These are phyloP conservation scores for Crenichthys baileyi DNA, from an alignment of 2,797 vertebrate genomes.

Conservation along the genomic window DNA sequence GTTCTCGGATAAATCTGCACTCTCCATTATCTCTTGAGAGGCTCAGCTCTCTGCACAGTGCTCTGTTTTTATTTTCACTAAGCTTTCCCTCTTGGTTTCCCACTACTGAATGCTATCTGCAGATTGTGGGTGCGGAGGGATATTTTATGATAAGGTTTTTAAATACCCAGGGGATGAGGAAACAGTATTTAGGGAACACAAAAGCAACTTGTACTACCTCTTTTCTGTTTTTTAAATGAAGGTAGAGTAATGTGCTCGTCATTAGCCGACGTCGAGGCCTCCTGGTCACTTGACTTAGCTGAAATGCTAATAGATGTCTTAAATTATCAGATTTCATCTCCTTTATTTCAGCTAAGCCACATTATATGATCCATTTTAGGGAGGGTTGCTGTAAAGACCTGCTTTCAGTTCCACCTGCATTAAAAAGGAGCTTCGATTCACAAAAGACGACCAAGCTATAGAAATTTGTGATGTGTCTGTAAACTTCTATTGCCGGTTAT, in stretches of 20 bases:
- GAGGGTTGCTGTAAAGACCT: conserved; percentile 63
- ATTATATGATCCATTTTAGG: conserved; percentile 67
- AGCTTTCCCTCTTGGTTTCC: conserved; percentile 82
- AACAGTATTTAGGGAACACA: conserved; percentile 81
- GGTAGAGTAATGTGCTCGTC: conserved; percentile 73
- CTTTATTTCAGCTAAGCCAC: conserved; percentile 77
- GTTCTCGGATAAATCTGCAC: conserved; percentile 76
- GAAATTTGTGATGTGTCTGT: conserved; percentile 62
- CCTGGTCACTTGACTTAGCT: conserved; percentile 80
- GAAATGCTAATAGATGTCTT: conserved; percentile 75
- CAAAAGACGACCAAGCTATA: conserved; percentile 63
- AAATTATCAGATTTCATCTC: conserved; percentile 75
- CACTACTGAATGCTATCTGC: conserved; percentile 77
- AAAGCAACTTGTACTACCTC: conserved; percentile 78
- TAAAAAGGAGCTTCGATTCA: conserved; percentile 65
- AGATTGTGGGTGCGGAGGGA: conserved; percentile 80
- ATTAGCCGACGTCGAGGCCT: conserved; percentile 70
- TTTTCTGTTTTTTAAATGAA: conserved; percentile 75
- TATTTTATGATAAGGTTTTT: conserved; percentile 84
- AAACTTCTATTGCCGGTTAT: conserved; percentile 69
- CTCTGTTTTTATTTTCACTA: conserved; percentile 86
- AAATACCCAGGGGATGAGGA: conserved; percentile 81
- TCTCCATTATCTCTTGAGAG: conserved; percentile 82
- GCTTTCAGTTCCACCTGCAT: conserved; percentile 65
- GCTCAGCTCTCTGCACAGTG: conserved; percentile 78